These are phyloP conservation scores for Pediacus dermestoides DNA, from an alignment of 2,888 invertebrate genomes.

Conservation along the genomic window DNA sequence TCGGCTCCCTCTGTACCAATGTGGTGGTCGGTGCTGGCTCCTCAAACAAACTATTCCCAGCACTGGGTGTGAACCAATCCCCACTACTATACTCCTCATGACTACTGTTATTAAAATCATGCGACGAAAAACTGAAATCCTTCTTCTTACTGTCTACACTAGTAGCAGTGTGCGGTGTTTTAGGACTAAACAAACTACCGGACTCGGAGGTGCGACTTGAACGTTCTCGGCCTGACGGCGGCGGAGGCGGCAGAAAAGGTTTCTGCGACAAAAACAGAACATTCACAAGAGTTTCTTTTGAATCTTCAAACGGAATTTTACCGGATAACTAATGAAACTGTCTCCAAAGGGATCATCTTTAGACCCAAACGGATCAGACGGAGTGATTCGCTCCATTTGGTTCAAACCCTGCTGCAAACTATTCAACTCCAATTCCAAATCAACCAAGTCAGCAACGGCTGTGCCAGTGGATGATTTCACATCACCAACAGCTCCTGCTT, in stretches of 20 bases:
- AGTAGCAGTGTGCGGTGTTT: constrained; percentile 43
- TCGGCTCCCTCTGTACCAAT: constrained; percentile 25
- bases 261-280: constrained; percentile 26
- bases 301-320: constrained; percentile 12
- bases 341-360: constrained; percentile 71
- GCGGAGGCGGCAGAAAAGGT: constrained; percentile 41
- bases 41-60: constrained; percentile 43
- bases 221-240: constrained; percentile 39
- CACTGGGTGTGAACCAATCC: constrained; percentile 46
- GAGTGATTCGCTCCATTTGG: constrained; percentile 83
- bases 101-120: constrained; percentile 38
- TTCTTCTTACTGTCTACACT: constrained; percentile 31
- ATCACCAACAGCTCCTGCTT: constrained; percentile 25
- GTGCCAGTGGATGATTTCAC: constrained; percentile 38
- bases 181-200: constrained; percentile 46
- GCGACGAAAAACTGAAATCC: constrained; percentile 37
- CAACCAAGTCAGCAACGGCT: constrained; percentile 81
- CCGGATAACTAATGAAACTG: constrained; percentile 59
- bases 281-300: neutral
- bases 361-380: constrained; percentile 61
- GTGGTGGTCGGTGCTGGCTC: constrained; percentile 34
- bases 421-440: constrained; percentile 81
- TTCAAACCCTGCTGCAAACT: constrained; percentile 82
- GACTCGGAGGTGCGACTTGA: constrained; percentile 41
- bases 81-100: constrained; percentile 43